These are phyloP conservation scores for Stegophylla sp. DNA, from an alignment of 2,888 invertebrate species.

Conservation along the genomic window DNA sequence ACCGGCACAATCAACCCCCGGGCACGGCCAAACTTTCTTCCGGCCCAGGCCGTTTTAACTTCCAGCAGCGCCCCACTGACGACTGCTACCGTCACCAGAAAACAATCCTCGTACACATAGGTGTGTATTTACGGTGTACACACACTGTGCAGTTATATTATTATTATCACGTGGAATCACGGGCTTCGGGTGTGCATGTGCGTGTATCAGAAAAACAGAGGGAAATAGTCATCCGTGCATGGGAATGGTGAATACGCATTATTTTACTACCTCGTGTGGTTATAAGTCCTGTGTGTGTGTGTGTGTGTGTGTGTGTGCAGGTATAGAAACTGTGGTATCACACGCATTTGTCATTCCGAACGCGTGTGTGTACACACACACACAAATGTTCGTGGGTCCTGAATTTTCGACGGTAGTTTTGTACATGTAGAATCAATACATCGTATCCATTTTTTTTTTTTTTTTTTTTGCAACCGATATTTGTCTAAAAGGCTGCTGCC, in stretches of 20 bases:
- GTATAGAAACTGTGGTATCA: too few relatives aligned
- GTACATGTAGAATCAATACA: slow-evolving; percentile 32
- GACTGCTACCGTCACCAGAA: slow-evolving; percentile 46
- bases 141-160: slow-evolving; percentile 17
- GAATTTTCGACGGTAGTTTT: slow-evolving; percentile 29
- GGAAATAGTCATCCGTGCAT: slow-evolving; percentile 34
- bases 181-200: slow-evolving; percentile 25
- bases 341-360: slow-evolving; percentile 50
- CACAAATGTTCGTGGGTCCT: slow-evolving; percentile 42
- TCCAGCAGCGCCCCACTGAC: too few relatives aligned
- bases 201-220: slow-evolving; percentile 36
- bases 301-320: too few relatives aligned
- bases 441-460: slow-evolving; percentile 27
- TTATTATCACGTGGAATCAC: slow-evolving; percentile 47
- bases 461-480: slow-evolving; percentile 22
- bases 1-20: slow-evolving; percentile 48
- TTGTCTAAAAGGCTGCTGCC: slow-evolving; percentile 39
- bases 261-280: slow-evolving; percentile 39
- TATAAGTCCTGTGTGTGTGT: slow-evolving; percentile 19
- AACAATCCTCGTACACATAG: slow-evolving; percentile 16
- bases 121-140: not conserved
- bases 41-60: slow-evolving; percentile 37
- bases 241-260: slow-evolving; percentile 46
- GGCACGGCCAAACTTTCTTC: slow-evolving; percentile 52
- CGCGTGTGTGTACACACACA: slow-evolving; percentile 35